phyloP scores from a whole-genome alignment of 2,113 vertebrate species.

The Riparia riparia region DNA sequence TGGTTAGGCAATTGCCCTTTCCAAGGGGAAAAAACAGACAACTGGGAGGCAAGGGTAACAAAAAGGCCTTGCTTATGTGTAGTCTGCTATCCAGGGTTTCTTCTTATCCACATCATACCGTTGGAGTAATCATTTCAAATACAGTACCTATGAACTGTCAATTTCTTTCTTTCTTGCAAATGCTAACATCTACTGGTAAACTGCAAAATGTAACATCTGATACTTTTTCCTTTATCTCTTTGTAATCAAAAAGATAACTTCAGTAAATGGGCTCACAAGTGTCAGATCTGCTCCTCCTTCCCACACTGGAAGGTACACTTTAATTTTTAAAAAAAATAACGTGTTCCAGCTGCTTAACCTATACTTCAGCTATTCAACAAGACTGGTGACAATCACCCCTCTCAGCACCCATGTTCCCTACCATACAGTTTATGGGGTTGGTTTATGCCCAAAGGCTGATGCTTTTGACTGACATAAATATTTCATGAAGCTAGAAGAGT shows the following conservation, averaged over 20 bases:
- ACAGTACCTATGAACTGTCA: not conserved
- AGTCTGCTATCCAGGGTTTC: not conserved
- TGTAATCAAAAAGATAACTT: not conserved
- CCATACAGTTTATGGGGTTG: not conserved
- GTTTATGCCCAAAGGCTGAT: constrained; percentile 6
- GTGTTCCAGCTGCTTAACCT: not conserved
- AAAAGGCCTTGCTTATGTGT: not conserved
- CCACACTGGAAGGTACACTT: not conserved
- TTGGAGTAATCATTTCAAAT: not conserved
- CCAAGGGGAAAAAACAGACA: not conserved
- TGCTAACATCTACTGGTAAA: not conserved
- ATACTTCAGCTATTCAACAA: not conserved
- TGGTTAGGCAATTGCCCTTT: not conserved
- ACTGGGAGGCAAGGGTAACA: not conserved
- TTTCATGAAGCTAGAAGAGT: not conserved
- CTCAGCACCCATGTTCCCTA: not conserved
- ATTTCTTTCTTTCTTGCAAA: not conserved
- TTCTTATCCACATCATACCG: not conserved
- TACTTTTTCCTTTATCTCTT: not conserved
- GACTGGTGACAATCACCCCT: not conserved
- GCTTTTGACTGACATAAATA: constrained; percentile 10
- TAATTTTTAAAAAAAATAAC: not conserved
- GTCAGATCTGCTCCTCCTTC: not conserved
- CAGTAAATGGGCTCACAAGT: not conserved
- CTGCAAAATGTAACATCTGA: not conserved